Percentiles rank a stretch among this genome's conserved stretches.
phyloP scores from a whole-genome alignment of 2,888 invertebrate genomes.

The Halictus ligatus region DNA sequence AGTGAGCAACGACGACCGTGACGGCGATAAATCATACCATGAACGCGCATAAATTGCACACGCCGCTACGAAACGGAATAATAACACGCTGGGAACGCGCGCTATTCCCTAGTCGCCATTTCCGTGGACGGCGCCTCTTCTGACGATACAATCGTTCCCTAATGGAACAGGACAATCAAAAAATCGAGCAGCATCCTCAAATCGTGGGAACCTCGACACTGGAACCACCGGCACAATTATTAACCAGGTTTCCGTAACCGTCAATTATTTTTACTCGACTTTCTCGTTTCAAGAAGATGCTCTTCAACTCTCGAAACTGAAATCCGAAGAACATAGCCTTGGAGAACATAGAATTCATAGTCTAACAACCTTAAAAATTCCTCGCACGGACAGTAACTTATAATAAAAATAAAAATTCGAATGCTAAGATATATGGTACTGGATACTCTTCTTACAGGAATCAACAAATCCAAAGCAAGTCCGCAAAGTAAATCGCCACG shows the following conservation, averaged over 20 bases:
- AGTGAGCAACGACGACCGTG: conserved; percentile 50
- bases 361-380: too few species aligned
- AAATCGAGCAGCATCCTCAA: background rate
- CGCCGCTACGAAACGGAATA: conserved; percentile 38
- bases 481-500: background rate
- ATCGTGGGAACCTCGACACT: background rate
- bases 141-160: conserved; percentile 4
- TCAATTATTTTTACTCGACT: background rate
- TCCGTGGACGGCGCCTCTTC: conserved; percentile 29
- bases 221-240: background rate
- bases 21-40: conserved; percentile 55
- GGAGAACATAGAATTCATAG: too few species aligned
- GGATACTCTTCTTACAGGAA: too few species aligned
- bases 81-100: conserved; percentile 34
- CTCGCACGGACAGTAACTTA: too few species aligned
- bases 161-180: conserved; percentile 3
- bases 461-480: background rate
- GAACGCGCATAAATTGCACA: conserved; percentile 50
- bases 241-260: background rate
- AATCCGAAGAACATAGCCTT: background rate
- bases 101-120: conserved; percentile 30
- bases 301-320: background rate
- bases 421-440: too few species aligned
- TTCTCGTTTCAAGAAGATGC: background rate
- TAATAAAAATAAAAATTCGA: too few species aligned